Conservation (phyloP, 1,140 invertebrate species). For the Drosophila eugracilis region DNA sequence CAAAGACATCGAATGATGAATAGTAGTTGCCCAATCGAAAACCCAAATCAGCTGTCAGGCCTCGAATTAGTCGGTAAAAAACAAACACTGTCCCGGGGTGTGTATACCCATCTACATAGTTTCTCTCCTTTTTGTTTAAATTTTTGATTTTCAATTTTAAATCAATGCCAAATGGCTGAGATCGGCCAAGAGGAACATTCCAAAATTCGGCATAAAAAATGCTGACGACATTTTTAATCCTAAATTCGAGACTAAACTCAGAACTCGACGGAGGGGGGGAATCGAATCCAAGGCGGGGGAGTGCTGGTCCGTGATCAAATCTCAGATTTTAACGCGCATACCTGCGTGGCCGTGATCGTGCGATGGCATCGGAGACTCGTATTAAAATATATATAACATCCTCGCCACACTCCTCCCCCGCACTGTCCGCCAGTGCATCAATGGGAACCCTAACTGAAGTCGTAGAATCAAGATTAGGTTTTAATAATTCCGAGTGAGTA, state of each 20-base stretch:
- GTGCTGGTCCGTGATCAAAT: conserved; percentile 46
- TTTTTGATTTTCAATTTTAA: conserved; percentile 50
- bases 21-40: conserved; percentile 55
- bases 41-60: conserved; percentile 77
- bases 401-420: conserved; percentile 4
- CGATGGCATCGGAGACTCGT: conserved; percentile 62
- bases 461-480: conserved; percentile 80
- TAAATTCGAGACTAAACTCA: conserved; percentile 78
- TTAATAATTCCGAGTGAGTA: conserved; percentile 82
- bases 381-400: conserved; percentile 63
- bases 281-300: conserved; percentile 24
- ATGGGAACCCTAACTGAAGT: conserved; percentile 30
- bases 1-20: conserved; percentile 45
- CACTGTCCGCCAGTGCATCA: not conserved
- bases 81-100: conserved; percentile 15
- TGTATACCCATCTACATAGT: conserved; percentile 13
- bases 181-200: conserved; percentile 21
- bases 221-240: conserved; percentile 83
- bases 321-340: conserved; percentile 59
- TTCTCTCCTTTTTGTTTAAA: no score
- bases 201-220: conserved; percentile 75
- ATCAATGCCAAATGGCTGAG: conserved; percentile 68
- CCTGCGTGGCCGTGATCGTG: conserved; percentile 57
- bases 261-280: not conserved
- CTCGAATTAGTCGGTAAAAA: conserved; percentile 50